phyloP scores from a whole-genome alignment of 1,140 invertebrate genomes.

The Neuroterus valhalla region DNA sequence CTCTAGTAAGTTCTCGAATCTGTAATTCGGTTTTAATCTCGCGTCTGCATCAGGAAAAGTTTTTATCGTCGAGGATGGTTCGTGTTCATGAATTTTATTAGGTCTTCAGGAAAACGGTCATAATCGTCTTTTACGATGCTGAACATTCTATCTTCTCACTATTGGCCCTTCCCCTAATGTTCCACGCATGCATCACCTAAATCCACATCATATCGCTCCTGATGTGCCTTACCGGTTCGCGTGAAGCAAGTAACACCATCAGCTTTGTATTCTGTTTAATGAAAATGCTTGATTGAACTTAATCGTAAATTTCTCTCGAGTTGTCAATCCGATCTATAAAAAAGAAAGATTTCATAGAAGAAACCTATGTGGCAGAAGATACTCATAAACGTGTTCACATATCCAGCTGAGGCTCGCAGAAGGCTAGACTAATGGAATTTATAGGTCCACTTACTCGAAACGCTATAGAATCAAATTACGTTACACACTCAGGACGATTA shows the following conservation, averaged over 20 bases:
- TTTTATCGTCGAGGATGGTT: slow-evolving; percentile 8
- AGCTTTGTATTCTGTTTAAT: no score
- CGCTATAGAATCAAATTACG: slow-evolving; percentile 30
- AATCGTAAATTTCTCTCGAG: no score
- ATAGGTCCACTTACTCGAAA: slow-evolving; percentile 4
- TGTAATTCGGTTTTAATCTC: slow-evolving; percentile 16
- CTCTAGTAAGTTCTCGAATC: neutral
- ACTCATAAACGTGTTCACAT: neutral
- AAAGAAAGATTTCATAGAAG: neutral
- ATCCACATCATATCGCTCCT: neutral
- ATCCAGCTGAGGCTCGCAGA: neutral
- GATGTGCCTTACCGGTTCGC: neutral
- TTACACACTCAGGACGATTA: slow-evolving; percentile 6
- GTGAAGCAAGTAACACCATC: no score
- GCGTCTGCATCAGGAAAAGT: neutral
- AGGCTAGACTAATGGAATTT: slow-evolving; percentile 22
- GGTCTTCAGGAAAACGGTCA: neutral
- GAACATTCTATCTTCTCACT: neutral
- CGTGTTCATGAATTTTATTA: slow-evolving; percentile 27
- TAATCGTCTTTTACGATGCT: neutral
- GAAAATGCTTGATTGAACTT: no score
- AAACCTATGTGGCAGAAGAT: neutral
- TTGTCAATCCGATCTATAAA: neutral
- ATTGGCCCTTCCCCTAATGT: neutral
- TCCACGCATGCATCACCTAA: neutral